Base-by-base conservation (phyloP, 2,888 invertebrate species). In the Bugula neritina region DNA sequence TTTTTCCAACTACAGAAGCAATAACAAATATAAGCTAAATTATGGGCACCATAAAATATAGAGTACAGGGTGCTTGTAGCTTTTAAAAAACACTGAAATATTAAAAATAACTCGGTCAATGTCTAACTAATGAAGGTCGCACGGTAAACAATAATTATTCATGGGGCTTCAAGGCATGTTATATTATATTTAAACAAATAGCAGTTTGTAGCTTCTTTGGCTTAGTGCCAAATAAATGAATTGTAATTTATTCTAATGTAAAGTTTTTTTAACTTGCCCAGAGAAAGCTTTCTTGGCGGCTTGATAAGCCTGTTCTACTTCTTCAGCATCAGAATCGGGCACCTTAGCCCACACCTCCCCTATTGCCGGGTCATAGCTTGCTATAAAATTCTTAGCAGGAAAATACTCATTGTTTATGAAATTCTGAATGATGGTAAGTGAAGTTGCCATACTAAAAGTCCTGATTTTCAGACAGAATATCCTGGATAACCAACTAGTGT, bases 231-330 rank as follows among this genome's bases (percentile, higher is more conserved):
- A 21, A 13, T 10, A 52, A 52, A 52, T 52, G 21, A 21, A 13
- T 21, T 13, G 52, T 52, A 52, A n/a, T n/a, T n/a, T n/a, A n/a
- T n/a, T n/a, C n/a, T n/a, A n/a, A n/a, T n/a, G n/a, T n/a, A n/a
- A n/a, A n/a, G n/a, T n/a, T n/a, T n/a, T n/a, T n/a, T n/a, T n/a
- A n/a, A 75, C 77, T 75, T 77, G 87, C 86, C 75, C 76, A 72
- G 78, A 75, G 77, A 87, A 87, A 0, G 87, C 87, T 2, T 75
- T 75, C 54, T 81, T 80, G 0, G 87, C 87, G 0, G 87, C 86
- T 31, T 74, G 72, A 0, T 87, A 86, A 10, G 84, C 84, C 21
- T 31, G 71, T 25, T 81, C 77, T 0, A 84, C 82, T 31, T 86
- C 84, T 0, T 69, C 71, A 13, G 74, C 76, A 23, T 78, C 80